Conservation (phyloP, 2,888 invertebrate species). For the Sepiola atlantica region DNA sequence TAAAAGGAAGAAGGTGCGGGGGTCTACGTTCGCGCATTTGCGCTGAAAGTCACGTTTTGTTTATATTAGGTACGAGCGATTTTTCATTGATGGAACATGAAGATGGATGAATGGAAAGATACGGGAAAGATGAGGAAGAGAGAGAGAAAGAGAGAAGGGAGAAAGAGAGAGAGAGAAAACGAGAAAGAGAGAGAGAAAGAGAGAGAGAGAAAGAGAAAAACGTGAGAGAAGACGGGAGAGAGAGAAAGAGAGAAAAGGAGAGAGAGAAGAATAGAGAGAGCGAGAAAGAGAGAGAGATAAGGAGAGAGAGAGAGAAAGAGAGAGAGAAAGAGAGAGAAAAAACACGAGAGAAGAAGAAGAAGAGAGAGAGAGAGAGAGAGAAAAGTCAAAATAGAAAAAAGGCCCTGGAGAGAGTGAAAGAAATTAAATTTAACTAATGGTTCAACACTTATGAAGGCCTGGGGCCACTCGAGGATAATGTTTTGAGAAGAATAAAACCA, state of each 20-base stretch:
- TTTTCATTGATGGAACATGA: neutral
- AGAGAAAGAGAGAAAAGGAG: neutral
- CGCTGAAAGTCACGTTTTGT: constrained; percentile 32
- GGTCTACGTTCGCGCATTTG: neutral
- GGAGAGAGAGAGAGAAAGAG: neutral
- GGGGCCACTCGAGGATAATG: too few species aligned
- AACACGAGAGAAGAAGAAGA: neutral
- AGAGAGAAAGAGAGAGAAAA: too few species aligned
- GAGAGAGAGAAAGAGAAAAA: neutral
- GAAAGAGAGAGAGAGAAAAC: neutral
- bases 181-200: neutral
- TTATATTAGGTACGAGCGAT: neutral
- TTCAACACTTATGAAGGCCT: too few species aligned
- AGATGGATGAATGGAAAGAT: neutral
- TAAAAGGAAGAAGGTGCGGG: neutral
- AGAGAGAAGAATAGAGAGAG: neutral
- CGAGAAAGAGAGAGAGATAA: neutral
- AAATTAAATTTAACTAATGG: too few species aligned
- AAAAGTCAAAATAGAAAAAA: too few species aligned
- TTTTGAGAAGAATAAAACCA: too few species aligned
- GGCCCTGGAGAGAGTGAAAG: too few species aligned
- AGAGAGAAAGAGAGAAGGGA: too few species aligned
- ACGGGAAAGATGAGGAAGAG: neutral
- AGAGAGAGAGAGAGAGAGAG: too few species aligned
- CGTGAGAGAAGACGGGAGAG: neutral